Conservation (phyloP, 2,888 invertebrate species). For the Blera fallax region DNA sequence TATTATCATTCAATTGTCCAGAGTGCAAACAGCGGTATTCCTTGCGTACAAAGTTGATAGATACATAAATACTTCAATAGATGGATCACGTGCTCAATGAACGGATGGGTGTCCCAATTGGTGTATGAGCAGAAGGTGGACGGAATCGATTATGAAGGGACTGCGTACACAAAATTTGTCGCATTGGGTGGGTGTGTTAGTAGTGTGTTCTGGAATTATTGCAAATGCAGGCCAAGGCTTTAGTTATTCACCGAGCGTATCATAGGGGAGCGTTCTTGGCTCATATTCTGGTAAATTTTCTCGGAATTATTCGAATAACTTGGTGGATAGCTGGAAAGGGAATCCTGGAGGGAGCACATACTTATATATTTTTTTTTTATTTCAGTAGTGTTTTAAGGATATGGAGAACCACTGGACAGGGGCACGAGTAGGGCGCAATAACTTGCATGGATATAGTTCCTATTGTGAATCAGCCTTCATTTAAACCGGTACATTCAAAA, state of each 20-base stretch:
- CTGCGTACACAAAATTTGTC: neutral
- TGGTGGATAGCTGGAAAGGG: too few species aligned
- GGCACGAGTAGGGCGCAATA: too few species aligned
- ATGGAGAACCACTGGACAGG: too few species aligned
- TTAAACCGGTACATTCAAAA: too few species aligned
- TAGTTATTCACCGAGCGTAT: conserved; percentile 25
- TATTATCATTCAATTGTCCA: neutral
- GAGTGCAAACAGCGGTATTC: conserved; percentile 26
- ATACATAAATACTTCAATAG: neutral
- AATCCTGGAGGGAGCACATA: too few species aligned
- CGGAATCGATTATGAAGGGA: conserved; percentile 53
- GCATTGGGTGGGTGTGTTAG: conserved; percentile 61
- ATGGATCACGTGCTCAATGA: conserved; percentile 34
- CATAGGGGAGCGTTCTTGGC: conserved; percentile 38
- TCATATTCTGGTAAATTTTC: neutral
- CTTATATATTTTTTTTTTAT: too few species aligned
- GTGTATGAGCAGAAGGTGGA: conserved; percentile 34
- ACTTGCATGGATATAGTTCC: too few species aligned
- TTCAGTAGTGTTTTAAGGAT: too few species aligned
- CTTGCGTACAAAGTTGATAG: neutral
- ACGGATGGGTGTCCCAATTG: conserved; percentile 57
- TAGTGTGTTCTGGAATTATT: conserved; percentile 50
- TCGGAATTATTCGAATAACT: too few species aligned
- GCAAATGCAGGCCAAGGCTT: conserved; percentile 54
- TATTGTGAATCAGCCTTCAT: too few species aligned